These are phyloP conservation scores for Piscicola geometra DNA, from an alignment of 2,888 invertebrate species.

Conservation along the genomic window DNA sequence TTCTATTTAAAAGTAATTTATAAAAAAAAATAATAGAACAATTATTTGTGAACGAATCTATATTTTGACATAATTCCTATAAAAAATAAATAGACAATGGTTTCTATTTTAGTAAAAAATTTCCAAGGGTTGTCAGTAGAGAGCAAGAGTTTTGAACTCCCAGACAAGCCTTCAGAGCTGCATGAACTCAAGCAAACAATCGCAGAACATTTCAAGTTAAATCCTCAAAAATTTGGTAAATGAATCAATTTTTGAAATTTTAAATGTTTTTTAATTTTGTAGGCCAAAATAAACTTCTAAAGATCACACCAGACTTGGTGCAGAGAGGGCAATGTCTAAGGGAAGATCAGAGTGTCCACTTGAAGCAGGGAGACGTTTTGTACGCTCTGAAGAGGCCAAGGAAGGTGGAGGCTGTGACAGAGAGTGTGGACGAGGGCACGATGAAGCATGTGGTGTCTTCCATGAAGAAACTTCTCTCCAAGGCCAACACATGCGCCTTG, in stretches of 20 bases:
- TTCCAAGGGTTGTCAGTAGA: background rate
- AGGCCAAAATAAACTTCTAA: no score
- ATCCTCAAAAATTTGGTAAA: background rate
- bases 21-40: no score
- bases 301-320: background rate
- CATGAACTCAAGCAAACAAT: background rate
- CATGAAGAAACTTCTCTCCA: background rate
- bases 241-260: no score
- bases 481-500: background rate
- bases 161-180: background rate
- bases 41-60: no score
- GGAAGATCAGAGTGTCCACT: background rate
- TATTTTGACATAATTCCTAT: no score
- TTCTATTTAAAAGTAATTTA: no score
- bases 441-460: background rate
- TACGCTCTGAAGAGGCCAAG: background rate
- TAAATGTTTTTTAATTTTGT: no score
- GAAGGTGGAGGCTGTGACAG: background rate
- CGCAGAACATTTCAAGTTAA: background rate
- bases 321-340: background rate
- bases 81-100: background rate
- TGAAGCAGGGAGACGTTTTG: background rate
- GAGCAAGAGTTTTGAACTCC: background rate
- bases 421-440: conserved; percentile 10
- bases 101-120: background rate